phyloP scores from a whole-genome alignment of 2,113 vertebrate genomes.

The Aptenodytes forsteri region DNA sequence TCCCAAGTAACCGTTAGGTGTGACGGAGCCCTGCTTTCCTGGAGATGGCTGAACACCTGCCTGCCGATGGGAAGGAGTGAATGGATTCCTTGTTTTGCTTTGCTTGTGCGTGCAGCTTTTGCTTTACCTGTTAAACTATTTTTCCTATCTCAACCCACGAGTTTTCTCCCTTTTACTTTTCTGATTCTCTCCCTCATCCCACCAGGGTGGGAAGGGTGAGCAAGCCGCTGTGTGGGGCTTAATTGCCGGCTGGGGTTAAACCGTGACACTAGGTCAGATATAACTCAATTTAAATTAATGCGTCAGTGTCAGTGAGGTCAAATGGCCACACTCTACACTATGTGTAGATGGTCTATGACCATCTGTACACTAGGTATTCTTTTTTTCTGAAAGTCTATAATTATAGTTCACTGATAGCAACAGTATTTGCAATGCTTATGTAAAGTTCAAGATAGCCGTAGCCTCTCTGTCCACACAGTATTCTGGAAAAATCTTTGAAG shows the following conservation, averaged over 20 bases:
- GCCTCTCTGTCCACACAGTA: background rate
- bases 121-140: background rate
- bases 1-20: rapidly evolving
- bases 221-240: background rate
- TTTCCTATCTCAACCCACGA: background rate
- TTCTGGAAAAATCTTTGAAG: background rate
- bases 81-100: background rate
- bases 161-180: background rate
- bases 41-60: background rate
- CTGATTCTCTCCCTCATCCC: background rate
- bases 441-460: background rate
- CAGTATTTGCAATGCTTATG: background rate
- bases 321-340: background rate
- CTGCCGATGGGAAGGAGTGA: background rate
- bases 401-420: background rate
- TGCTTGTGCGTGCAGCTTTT: background rate
- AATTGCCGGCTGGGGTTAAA: background rate
- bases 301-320: background rate
- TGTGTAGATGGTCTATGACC: background rate
- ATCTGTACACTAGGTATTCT: background rate
- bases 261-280: background rate
- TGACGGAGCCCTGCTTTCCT: background rate
- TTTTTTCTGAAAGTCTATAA: background rate
- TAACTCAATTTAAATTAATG: background rate
- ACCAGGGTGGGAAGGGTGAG: background rate